Evolutionary conservation across 2,113 vertebrate genomes (phyloP).

Genomic region (Silurus meridionalis): DNA sequence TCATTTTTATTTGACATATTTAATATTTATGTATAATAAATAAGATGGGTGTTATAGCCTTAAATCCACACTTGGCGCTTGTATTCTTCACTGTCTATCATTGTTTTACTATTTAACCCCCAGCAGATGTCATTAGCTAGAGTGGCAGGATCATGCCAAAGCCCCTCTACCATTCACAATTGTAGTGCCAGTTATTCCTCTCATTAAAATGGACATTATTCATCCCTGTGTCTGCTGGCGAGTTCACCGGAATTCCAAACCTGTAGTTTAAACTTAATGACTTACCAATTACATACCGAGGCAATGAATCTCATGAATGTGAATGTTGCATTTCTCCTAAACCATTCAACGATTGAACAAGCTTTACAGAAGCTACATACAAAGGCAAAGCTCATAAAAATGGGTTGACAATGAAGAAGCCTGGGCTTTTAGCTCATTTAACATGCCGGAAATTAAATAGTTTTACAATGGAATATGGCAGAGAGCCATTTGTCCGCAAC

Average conservation of each 20-base stretch:
- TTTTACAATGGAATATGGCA: background rate
- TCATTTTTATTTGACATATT: too few species aligned
- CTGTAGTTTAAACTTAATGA: constrained; percentile 49
- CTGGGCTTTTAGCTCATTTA: constrained; percentile 9
- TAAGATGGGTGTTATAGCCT: background rate
- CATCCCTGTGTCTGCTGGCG: constrained; percentile 27
- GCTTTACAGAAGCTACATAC: background rate
- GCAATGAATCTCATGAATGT: constrained; percentile 51
- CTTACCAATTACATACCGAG: constrained; percentile 45
- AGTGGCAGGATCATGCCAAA: constrained; percentile 38
- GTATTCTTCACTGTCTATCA: background rate
- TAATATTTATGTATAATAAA: background rate
- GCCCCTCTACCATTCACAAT: constrained; percentile 37
- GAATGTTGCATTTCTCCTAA: constrained; percentile 31
- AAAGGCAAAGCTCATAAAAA: constrained; percentile 20
- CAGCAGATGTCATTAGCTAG: constrained; percentile 49
- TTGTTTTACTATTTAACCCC: constrained; percentile 30
- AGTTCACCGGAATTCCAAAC: constrained; percentile 46
- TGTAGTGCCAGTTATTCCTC: constrained; percentile 28
- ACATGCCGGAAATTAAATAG: background rate
- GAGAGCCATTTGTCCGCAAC: background rate
- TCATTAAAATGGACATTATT: constrained; percentile 51
- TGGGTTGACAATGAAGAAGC: background rate
- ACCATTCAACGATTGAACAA: constrained; percentile 34
- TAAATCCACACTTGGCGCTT: background rate